Conservation (phyloP, 2,113 vertebrate genomes). For the Crotalus horridus region DNA sequence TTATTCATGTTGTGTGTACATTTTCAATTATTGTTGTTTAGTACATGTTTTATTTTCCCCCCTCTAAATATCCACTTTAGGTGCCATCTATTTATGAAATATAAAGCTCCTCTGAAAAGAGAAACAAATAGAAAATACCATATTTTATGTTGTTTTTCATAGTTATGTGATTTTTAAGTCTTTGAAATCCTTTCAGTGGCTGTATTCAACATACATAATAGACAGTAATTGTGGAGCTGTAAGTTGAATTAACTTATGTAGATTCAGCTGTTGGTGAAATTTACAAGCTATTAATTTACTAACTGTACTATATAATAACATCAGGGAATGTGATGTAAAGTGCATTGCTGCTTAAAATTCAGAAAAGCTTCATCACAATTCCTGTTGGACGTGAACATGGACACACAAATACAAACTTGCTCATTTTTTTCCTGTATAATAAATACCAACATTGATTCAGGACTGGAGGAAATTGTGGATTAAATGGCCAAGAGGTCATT, state of each 20-base stretch:
- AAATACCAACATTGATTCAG: slow-evolving; percentile 31
- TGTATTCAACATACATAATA: neutral
- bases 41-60: neutral
- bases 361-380: neutral
- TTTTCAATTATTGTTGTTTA: neutral
- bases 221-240: neutral
- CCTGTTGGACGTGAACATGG: neutral
- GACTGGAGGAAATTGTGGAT: slow-evolving; percentile 53
- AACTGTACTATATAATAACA: neutral
- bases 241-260: neutral
- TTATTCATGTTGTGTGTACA: neutral
- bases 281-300: neutral
- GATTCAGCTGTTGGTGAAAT: neutral
- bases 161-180: neutral
- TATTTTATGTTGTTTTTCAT: neutral
- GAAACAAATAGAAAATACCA: neutral
- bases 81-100: neutral
- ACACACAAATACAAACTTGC: slow-evolving; percentile 10
- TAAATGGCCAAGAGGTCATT: slow-evolving; percentile 40
- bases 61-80: neutral
- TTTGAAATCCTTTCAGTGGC: neutral
- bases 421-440: neutral
- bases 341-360: neutral
- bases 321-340: neutral
- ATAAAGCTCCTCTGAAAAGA: neutral